Evolutionary conservation across 2,797 vertebrate genomes (phyloP).

Genomic region (Pseudochaenichthys georgianus): DNA sequence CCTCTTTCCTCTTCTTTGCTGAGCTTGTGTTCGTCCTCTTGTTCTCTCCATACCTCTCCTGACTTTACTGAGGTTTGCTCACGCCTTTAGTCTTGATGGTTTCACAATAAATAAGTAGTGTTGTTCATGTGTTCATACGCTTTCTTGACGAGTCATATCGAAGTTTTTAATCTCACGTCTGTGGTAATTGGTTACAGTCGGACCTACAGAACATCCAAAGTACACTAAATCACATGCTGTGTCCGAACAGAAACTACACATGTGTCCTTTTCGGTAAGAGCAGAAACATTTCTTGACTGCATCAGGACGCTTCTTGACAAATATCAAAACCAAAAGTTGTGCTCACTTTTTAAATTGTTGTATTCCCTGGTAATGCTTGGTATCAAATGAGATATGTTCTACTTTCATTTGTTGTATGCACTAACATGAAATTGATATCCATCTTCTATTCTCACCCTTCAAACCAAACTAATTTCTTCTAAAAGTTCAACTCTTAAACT

Average conservation of each 20-base stretch:
- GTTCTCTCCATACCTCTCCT: conserved; percentile 9
- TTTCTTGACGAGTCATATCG: not conserved
- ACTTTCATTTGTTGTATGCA: rapidly evolving
- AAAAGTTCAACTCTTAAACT: conserved; percentile 25
- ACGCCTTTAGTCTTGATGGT: too few relatives aligned
- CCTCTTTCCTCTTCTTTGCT: not conserved
- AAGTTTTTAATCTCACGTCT: not conserved
- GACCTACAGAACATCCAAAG: too few relatives aligned
- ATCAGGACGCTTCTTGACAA: too few relatives aligned
- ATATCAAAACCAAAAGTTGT: too few relatives aligned
- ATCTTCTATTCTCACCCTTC: not conserved
- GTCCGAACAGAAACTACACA: too few relatives aligned
- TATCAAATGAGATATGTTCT: too few relatives aligned
- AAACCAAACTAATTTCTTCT: conserved; percentile 2
- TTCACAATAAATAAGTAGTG: not conserved
- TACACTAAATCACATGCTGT: too few relatives aligned
- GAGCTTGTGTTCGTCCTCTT: not conserved
- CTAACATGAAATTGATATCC: not conserved
- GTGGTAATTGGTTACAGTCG: too few relatives aligned
- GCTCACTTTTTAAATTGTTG: too few relatives aligned
- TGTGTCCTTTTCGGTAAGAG: too few relatives aligned
- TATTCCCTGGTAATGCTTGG: too few relatives aligned
- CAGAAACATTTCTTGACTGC: too few relatives aligned
- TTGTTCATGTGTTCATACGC: not conserved
- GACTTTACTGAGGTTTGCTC: not conserved